Evolutionary conservation across 2,888 invertebrate genomes (phyloP).

Genomic region (Laspeyria flexula): DNA sequence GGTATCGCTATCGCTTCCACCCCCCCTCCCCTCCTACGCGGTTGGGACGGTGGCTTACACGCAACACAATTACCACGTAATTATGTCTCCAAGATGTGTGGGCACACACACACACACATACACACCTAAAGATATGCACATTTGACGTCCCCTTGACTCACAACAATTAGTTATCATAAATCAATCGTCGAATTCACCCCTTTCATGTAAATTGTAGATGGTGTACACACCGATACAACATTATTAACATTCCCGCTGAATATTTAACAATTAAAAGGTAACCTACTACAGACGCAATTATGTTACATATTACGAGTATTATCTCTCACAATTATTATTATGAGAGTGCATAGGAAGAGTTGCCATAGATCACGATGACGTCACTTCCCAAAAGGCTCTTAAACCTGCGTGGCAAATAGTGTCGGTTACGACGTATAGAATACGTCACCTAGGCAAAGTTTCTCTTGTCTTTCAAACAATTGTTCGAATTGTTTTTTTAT

Average conservation of each 20-base stretch:
- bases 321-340: no score
- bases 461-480: no score
- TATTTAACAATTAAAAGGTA: not conserved
- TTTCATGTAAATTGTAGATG: not conserved
- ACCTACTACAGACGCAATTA: no score
- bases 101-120: slow-evolving; percentile 7
- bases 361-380: slow-evolving; percentile 3
- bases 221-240: not conserved
- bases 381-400: slow-evolving; percentile 9
- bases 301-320: no score
- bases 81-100: slow-evolving; percentile 17
- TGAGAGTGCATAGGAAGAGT: not conserved
- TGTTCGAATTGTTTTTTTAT: no score
- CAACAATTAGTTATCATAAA: not conserved
- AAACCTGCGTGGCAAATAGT: not conserved
- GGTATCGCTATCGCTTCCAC: slow-evolving; percentile 13
- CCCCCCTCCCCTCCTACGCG: not conserved
- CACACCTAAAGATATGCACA: slow-evolving; percentile 12
- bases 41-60: slow-evolving; percentile 6
- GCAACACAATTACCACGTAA: slow-evolving; percentile 29
- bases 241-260: not conserved
- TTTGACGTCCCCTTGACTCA: slow-evolving; percentile 2
- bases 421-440: no score
- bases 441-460: no score
- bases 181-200: slow-evolving; percentile 1